Evolutionary conservation across 2,797 vertebrate species (phyloP).

Genomic region (Lophotriccus pileatus): DNA sequence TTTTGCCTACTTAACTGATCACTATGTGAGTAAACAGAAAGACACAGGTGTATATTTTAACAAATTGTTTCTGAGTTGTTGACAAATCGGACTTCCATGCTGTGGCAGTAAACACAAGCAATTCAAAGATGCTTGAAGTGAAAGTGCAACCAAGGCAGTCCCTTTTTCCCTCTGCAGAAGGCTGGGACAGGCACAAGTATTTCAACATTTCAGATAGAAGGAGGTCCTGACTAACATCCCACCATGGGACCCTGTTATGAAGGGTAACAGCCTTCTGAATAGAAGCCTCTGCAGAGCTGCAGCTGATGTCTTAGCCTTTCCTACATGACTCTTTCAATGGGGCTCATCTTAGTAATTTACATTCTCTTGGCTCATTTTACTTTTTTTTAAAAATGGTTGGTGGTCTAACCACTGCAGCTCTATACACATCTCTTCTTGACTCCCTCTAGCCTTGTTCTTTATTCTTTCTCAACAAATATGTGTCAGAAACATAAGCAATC

Average conservation of each 20-base stretch:
- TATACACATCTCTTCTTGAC: neutral
- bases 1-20: neutral
- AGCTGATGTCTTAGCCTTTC: neutral
- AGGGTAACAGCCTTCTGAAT: neutral
- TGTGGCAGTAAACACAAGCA: neutral
- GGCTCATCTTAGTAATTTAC: neutral
- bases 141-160: neutral
- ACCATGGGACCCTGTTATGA: rapidly evolving
- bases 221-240: neutral
- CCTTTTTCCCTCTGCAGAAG: neutral
- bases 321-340: neutral
- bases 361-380: neutral
- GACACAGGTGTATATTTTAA: neutral
- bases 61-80: neutral
- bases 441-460: neutral
- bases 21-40: neutral
- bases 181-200: neutral
- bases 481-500: neutral
- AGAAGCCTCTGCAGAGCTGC: neutral
- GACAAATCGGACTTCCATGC: neutral
- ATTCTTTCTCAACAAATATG: neutral
- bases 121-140: neutral
- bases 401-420: neutral
- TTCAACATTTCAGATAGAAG: neutral
- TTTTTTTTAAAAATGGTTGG: neutral